These are phyloP conservation scores for Hypolimnas misippus DNA, from an alignment of 2,888 invertebrate species.

Conservation along the genomic window DNA sequence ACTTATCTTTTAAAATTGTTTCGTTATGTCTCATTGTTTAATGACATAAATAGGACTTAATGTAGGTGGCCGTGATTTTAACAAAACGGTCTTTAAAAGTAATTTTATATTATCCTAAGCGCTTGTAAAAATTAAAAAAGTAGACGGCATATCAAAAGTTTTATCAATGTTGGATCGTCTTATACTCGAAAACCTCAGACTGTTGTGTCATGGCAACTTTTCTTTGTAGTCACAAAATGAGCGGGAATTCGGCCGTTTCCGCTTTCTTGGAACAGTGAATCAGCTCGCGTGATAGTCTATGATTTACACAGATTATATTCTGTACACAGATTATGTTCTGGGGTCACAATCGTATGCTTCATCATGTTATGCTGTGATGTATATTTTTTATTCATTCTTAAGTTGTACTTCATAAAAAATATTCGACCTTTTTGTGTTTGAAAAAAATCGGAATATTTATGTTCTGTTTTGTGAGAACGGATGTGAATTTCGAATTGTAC, in stretches of 20 bases:
- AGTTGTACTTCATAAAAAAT: slow-evolving; percentile 11
- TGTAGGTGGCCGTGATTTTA: background rate
- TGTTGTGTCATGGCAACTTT: slow-evolving; percentile 38
- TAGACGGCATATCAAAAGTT: slow-evolving; percentile 12
- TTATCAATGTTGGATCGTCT: slow-evolving; percentile 23
- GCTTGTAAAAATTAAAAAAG: slow-evolving; percentile 13
- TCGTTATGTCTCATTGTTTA: background rate
- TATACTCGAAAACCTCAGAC: slow-evolving; percentile 8
- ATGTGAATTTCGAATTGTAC: background rate
- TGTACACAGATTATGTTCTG: slow-evolving; percentile 40
- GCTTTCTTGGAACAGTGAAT: slow-evolving; percentile 80
- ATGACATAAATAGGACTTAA: background rate
- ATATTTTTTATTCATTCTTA: slow-evolving; percentile 57
- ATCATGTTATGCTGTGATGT: slow-evolving; percentile 39
- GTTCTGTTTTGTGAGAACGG: background rate
- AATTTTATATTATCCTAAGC: background rate
- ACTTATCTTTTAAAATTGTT: background rate
- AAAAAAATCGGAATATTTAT: background rate
- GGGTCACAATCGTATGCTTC: slow-evolving; percentile 37
- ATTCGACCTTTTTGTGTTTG: background rate
- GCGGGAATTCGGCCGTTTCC: slow-evolving; percentile 77
- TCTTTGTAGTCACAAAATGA: slow-evolving; percentile 64
- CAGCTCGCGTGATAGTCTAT: slow-evolving; percentile 75
- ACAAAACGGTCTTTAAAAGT: background rate
- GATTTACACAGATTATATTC: slow-evolving; percentile 67